Conservation (phyloP, 1,140 invertebrate species). For the Drosophila carrolli region DNA sequence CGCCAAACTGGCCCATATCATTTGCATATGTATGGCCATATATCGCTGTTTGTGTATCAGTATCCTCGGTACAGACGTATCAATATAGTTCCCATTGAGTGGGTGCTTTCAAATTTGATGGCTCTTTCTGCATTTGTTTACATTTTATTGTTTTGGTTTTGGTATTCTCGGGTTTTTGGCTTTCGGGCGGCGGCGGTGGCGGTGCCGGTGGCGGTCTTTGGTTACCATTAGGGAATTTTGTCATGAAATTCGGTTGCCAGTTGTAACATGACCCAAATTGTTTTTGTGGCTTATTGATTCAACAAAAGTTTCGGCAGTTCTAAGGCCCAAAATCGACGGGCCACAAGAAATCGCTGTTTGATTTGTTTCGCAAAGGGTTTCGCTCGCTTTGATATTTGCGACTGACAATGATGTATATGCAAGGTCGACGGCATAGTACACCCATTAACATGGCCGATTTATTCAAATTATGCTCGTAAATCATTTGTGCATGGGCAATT, state of each 20-base stretch:
- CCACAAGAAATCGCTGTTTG: conserved; percentile 70
- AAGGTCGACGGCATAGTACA: conserved; percentile 54
- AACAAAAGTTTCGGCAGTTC: conserved; percentile 78
- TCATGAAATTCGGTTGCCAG: conserved; percentile 74
- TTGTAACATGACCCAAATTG: conserved; percentile 83
- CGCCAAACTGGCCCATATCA: conserved; percentile 62
- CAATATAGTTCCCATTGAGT: conserved; percentile 70
- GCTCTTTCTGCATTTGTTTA: conserved; percentile 77
- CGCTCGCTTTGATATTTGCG: neutral
- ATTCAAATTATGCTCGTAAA: conserved; percentile 54
- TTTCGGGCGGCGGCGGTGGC: conserved; percentile 16
- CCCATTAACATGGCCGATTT: conserved; percentile 38
- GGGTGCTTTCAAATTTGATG: conserved; percentile 79
- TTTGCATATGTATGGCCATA: conserved; percentile 71
- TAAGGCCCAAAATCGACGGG: conserved; percentile 51
- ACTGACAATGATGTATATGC: conserved; percentile 44
- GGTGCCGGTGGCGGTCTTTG: conserved; percentile 25
- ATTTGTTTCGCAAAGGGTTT: conserved; percentile 74
- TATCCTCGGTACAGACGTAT: conserved; percentile 37
- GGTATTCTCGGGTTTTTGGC: neutral
- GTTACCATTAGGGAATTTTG: conserved; percentile 81
- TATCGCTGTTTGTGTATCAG: conserved; percentile 33
- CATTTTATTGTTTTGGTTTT: conserved; percentile 78
- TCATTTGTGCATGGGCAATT: conserved; percentile 57
- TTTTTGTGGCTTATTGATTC: conserved; percentile 84